Conservation (phyloP, 2,113 vertebrate species). For the Gymnarchus niloticus region DNA sequence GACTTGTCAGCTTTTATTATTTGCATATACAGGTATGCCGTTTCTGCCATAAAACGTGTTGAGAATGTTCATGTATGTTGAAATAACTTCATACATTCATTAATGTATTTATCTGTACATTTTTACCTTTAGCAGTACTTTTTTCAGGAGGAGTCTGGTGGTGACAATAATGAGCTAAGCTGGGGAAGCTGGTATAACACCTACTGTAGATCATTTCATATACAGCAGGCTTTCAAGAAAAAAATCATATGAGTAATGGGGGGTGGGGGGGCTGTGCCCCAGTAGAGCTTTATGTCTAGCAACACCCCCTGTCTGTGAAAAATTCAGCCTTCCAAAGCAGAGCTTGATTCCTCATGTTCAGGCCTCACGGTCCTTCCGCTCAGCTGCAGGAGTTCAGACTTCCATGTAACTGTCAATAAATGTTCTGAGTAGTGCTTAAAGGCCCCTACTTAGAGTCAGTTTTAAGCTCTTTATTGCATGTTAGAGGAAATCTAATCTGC, state of each 20-base stretch:
- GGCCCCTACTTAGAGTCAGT: too few species aligned
- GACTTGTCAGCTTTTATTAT: not conserved
- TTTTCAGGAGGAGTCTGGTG: not conserved
- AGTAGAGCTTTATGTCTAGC: not conserved
- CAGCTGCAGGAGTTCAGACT: too few species aligned
- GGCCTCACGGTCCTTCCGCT: too few species aligned
- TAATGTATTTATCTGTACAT: not conserved
- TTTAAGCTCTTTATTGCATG: too few species aligned
- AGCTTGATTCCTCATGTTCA: too few species aligned
- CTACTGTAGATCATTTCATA: not conserved
- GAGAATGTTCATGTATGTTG: not conserved
- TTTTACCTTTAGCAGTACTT: not conserved
- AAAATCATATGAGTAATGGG: not conserved
- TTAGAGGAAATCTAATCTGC: too few species aligned
- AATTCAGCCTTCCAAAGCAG: too few species aligned
- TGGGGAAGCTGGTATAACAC: not conserved
- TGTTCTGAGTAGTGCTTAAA: too few species aligned
- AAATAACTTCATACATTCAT: too few species aligned
- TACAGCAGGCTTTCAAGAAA: not conserved
- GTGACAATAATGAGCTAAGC: not conserved
- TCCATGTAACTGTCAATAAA: too few species aligned
- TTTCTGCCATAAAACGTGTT: not conserved
- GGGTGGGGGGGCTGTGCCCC: not conserved
- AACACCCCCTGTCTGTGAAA: too few species aligned
- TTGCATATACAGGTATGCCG: not conserved